Conservation (phyloP, 2,888 invertebrate genomes). For the Carpatolechia fugitivella region DNA sequence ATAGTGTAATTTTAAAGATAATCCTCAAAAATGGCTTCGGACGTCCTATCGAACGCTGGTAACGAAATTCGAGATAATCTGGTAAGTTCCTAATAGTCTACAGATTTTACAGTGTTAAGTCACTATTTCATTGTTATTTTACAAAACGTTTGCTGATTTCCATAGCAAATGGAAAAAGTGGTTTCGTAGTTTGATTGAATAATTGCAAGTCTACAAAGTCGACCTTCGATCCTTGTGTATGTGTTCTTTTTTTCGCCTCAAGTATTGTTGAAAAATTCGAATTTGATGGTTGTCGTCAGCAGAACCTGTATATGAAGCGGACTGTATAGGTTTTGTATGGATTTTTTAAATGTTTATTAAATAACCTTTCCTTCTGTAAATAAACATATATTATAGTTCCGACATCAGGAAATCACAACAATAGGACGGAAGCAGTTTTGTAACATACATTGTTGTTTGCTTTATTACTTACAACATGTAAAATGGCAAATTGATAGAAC, state of each 20-base stretch:
- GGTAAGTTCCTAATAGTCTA: slow-evolving; percentile 40
- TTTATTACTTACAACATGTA: too few relatives aligned
- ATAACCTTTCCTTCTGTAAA: not conserved
- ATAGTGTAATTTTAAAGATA: not conserved
- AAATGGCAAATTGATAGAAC: too few relatives aligned
- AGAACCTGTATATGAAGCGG: not conserved
- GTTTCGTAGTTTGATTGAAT: not conserved
- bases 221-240: not conserved
- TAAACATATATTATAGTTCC: not conserved
- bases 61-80: slow-evolving; percentile 67
- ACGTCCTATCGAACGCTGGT: slow-evolving; percentile 47
- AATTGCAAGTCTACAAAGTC: not conserved
- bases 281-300: not conserved
- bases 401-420: too few relatives aligned
- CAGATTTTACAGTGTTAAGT: too few relatives aligned
- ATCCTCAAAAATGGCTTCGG: slow-evolving; percentile 51
- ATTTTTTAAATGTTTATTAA: too few relatives aligned
- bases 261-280: too few relatives aligned
- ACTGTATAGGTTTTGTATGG: too few relatives aligned
- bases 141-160: not conserved
- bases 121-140: not conserved
- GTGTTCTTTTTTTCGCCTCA: not conserved
- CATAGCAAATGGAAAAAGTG: not conserved
- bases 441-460: too few relatives aligned
- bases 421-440: too few relatives aligned